Percentiles rank a stretch among this genome's conserved stretches.
phyloP scores from a whole-genome alignment of 2,888 invertebrate species.

The Phragmatobia fuliginosa region DNA sequence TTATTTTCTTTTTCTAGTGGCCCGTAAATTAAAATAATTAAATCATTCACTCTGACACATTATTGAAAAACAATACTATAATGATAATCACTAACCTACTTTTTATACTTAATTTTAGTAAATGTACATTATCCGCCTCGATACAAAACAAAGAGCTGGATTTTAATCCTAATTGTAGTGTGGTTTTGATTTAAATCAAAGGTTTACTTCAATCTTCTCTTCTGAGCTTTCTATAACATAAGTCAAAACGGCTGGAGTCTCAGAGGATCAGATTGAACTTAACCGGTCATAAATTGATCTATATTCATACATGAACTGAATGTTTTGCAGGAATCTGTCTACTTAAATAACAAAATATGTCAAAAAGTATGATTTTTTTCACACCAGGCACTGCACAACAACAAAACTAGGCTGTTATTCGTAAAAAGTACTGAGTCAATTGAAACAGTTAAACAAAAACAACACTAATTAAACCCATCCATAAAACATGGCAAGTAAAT shows the following conservation, averaged over 20 bases:
- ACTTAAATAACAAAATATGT: background rate
- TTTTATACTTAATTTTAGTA: slow-evolving; percentile 13
- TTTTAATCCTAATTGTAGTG: background rate
- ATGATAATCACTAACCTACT: slow-evolving; percentile 20
- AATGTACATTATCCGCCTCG: slow-evolving; percentile 29
- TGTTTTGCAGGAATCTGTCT: background rate
- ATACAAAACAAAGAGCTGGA: background rate
- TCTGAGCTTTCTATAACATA: background rate
- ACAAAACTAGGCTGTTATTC: background rate
- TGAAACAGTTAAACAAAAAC: too few species aligned
- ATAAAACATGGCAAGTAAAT: background rate
- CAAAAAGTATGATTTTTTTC: background rate
- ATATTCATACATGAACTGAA: too few species aligned
- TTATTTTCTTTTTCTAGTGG: slow-evolving; percentile 27
- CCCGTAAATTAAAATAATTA: slow-evolving; percentile 22
- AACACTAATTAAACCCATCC: background rate
- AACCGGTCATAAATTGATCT: background rate
- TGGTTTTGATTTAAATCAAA: background rate
- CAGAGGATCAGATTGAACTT: background rate
- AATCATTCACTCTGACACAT: slow-evolving; percentile 22
- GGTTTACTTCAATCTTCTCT: background rate
- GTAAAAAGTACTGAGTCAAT: background rate
- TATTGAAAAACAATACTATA: slow-evolving; percentile 46
- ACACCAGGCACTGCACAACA: too few species aligned
- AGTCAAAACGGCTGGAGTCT: background rate